Base-by-base conservation (phyloP, 2,113 vertebrate species). In the Rhineura floridana region DNA sequence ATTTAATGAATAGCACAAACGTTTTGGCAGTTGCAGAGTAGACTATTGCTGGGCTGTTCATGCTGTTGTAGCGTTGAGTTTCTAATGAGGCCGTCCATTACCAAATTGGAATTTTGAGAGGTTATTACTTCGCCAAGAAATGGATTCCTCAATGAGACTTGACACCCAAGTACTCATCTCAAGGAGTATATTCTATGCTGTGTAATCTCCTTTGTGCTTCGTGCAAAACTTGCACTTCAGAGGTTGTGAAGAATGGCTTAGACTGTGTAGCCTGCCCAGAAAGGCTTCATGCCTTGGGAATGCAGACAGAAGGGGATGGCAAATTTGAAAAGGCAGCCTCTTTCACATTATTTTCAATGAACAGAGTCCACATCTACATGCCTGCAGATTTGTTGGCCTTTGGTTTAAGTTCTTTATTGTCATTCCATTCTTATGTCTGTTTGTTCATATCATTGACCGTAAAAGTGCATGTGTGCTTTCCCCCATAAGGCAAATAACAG, bases 1-100 rank as follows among this genome's bases (percentile, higher is more conserved):
- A 95, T 92, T 91, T 95, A 92, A 94, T 93, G 94, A 96, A 95
- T 91, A 91, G 87, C 89, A 87, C 89, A 92, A 93, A 93, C 85
- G 92, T 94, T 94, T 94, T 93, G 95, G 93, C 92, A 91, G 92
- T 90, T 84, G 70, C 70, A 36, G 73, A 83, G 79, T 83, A 88
- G 90, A 91, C 48, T 81, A 82, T 89, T 88, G 91, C 90, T 50
- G 85, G 81, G 86, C 89, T 94, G 83, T 88, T 92, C 77, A 33
- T 87, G 90, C 73, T 85, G 90, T 84, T 91, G 62, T 81, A 88
- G 88, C 83, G 36, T 90, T 59, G 87, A 91, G 91, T 91, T 88
- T 89, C 90, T 94, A 95, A 93, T 1, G 39, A 94, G 92, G 90
- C 90, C 91, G 95, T 95, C 95, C 92, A 81, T 95, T 94, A 95